phyloP scores from a whole-genome alignment of 2,888 invertebrate species.

The Eupithecia abbreviata region DNA sequence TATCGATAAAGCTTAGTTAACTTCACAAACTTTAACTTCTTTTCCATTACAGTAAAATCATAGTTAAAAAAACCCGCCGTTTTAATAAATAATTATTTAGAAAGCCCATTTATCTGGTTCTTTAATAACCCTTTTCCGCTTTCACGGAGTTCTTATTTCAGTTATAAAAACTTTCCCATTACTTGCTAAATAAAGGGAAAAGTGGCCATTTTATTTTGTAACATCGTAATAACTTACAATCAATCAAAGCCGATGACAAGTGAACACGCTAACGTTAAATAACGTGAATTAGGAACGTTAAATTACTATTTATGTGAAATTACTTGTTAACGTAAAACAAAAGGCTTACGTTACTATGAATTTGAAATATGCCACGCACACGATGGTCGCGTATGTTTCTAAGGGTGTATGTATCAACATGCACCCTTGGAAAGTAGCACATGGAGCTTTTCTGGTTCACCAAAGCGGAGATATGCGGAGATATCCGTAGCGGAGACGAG shows the following conservation, averaged over 20 bases:
- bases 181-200: constrained; percentile 16
- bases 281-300: neutral
- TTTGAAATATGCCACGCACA: neutral
- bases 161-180: constrained; percentile 24
- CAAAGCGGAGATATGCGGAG: too few relatives aligned
- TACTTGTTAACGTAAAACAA: constrained; percentile 5
- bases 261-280: constrained; percentile 31
- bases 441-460: too few relatives aligned
- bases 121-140: constrained; percentile 1
- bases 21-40: neutral
- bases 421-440: too few relatives aligned
- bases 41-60: neutral
- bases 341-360: neutral
- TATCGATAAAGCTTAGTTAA: neutral
- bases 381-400: neutral
- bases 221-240: constrained; percentile 31
- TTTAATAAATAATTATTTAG: neutral
- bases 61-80: neutral
- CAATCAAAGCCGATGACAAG: constrained; percentile 38
- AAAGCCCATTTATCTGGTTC: neutral
- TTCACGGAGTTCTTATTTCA: constrained; percentile 14
- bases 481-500: too few relatives aligned
- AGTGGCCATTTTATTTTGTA: constrained; percentile 28
- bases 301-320: constrained; percentile 1
- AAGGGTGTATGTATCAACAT: neutral